These are phyloP conservation scores for Picathartes gymnocephalus DNA, from an alignment of 2,113 vertebrate species.

Conservation along the genomic window DNA sequence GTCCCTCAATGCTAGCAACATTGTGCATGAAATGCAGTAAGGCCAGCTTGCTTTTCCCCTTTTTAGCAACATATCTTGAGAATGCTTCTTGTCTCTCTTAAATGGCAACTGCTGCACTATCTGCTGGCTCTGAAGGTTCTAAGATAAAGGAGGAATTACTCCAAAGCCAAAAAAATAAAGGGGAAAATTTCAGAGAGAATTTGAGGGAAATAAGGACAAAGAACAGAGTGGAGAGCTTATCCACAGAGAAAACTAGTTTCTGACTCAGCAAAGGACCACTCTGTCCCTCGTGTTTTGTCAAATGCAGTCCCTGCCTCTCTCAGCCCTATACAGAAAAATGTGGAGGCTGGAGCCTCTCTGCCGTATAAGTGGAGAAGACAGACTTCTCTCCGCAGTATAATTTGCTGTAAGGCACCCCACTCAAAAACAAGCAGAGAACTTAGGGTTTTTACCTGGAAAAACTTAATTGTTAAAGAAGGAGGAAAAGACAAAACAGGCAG, in stretches of 20 bases:
- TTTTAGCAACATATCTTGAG: not conserved
- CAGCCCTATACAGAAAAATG: not conserved
- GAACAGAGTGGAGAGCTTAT: fast-evolving
- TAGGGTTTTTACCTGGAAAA: not conserved
- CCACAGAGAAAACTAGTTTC: not conserved
- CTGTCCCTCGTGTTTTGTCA: not conserved
- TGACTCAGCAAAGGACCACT: not conserved
- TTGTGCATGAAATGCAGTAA: not conserved
- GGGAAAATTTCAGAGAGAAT: not conserved
- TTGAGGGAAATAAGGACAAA: not conserved
- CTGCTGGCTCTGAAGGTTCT: not conserved
- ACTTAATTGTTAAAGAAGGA: not conserved
- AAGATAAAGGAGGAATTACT: not conserved
- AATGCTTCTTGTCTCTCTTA: not conserved
- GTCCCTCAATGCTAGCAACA: not conserved
- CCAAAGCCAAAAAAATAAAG: not conserved
- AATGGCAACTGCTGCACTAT: not conserved
- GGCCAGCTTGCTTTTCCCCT: not conserved
- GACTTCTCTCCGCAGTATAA: not conserved
- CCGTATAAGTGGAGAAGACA: not conserved
- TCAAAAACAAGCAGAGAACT: not conserved
- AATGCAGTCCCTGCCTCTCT: not conserved
- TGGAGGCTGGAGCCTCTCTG: not conserved
- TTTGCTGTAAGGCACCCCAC: not conserved
- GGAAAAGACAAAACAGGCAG: not conserved